A percentile compares a stretch with the other conserved stretches of the same genome.
Conservation (phyloP, 2,888 invertebrate species). For the Noctua fimbriata region DNA sequence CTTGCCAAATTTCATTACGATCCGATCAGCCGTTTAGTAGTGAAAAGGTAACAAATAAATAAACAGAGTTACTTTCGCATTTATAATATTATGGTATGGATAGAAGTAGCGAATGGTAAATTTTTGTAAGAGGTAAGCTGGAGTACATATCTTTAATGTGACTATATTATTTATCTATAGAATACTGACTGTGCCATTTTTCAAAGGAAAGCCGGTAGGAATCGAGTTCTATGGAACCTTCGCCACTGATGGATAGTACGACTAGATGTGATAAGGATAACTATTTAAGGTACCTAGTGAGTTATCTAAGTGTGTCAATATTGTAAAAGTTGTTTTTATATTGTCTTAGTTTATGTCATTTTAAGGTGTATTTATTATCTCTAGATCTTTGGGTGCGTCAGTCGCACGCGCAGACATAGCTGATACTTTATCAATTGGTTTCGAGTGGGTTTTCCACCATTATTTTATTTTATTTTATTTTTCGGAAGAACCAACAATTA, state of each 20-base stretch:
- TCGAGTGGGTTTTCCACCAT: neutral
- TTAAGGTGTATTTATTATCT: slow-evolving; percentile 15
- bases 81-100: neutral
- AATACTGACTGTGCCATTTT: too few relatives aligned
- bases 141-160: too few relatives aligned
- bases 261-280: neutral
- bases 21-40: neutral
- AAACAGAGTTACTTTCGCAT: neutral
- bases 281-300: neutral
- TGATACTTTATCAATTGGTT: slow-evolving; percentile 20
- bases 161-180: too few relatives aligned
- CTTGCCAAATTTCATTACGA: neutral
- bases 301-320: slow-evolving; percentile 49
- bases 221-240: too few relatives aligned
- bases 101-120: too few relatives aligned
- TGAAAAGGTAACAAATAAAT: neutral
- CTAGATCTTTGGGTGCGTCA: slow-evolving; percentile 31
- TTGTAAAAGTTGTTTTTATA: slow-evolving; percentile 4
- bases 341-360: slow-evolving; percentile 6
- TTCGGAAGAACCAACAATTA: too few relatives aligned
- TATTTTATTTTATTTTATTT: too few relatives aligned
- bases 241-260: neutral
- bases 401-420: neutral
- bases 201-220: too few relatives aligned
- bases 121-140: too few relatives aligned